Evolutionary conservation across 35 echinoderm and acorn worm species (phyloP), one percentile per base, ranked within the genome.

Genomic region (Apostichopus parvimensis): DNA sequence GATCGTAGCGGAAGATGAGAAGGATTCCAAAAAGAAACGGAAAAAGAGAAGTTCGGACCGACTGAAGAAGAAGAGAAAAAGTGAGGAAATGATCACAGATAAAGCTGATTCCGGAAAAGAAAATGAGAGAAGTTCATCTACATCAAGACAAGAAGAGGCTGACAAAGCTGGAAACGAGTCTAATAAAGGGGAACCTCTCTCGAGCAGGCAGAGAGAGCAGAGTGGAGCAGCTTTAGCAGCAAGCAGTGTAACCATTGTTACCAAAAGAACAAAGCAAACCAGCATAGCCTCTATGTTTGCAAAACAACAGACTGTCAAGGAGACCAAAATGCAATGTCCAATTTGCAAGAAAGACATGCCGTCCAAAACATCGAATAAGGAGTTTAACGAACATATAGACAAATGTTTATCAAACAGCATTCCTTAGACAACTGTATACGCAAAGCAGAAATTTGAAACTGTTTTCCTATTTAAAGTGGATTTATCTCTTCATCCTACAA

Each of bases 361-460:
- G 22, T 25, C 56, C 26, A 89, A 77, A 54, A 98, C 90, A 7
- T 84, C 60, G 18, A 92, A 95, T 24, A 79, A 89, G 45, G 79
- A 92, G 28, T 72, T 98, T 11, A 98, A 98, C 65, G 91, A 85
- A 10, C 96, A 98, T 75, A 87, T 98, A 24, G 96, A 98, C 83
- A 57, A 66, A 6, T 98, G 96, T 79, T 79, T 98, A 13, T 22
- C 64, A 45, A 45, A 45, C 34, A 45, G 34, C 34, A 45, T 45
- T 45, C 34, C 34, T 45, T 45, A 45, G 3, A 45, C 2, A 45
- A 45, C 34, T 45, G 1, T 45, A 4, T 45, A 45, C 1, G 34
- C 34, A 45, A 0, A 45, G 3, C 34, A 45, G 34, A 45, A 45
- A 45, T 45, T 45, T 4, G 2, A 34, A 45, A 45, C 34, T 22